phyloP scores from a whole-genome alignment of 2,888 invertebrate species.

The Drosophila ustulata region DNA sequence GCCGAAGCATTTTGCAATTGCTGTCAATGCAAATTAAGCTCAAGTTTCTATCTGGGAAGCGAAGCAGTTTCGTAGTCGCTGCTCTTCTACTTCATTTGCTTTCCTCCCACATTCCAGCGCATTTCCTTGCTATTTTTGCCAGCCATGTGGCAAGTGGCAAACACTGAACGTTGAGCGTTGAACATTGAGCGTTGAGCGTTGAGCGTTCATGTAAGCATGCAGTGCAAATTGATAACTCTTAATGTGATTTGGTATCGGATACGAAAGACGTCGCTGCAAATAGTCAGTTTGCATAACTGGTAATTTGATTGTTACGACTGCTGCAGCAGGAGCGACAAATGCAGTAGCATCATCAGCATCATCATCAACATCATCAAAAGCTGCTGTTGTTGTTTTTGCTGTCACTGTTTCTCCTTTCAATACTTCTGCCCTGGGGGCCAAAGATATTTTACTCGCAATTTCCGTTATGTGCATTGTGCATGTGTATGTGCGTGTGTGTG shows the following conservation, averaged over 20 bases:
- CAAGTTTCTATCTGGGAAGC: background rate
- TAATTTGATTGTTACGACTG: constrained; percentile 64
- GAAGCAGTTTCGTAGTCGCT: background rate
- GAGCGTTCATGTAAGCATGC: constrained; percentile 14
- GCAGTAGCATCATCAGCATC: constrained; percentile 6
- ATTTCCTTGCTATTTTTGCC: background rate
- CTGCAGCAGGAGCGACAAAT: background rate
- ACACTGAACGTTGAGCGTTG: constrained; percentile 1
- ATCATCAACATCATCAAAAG: constrained; percentile 1
- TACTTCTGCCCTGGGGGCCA: constrained; percentile 43
- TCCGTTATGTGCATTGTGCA: constrained; percentile 38
- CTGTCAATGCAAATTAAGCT: constrained; percentile 1
- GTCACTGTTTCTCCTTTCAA: constrained; percentile 24
- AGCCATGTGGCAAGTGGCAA: background rate
- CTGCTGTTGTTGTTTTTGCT: constrained; percentile 16
- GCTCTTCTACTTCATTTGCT: background rate
- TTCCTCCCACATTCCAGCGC: background rate
- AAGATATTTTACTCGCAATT: constrained; percentile 55
- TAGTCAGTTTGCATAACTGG: constrained; percentile 65
- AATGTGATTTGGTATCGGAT: constrained; percentile 61
- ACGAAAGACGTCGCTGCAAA: constrained; percentile 44
- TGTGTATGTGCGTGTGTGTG: constrained; percentile 3
- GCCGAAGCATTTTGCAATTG: constrained; percentile 1
- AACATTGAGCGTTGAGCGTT: background rate
- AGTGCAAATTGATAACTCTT: constrained; percentile 54